Evolutionary conservation across 2,888 invertebrate genomes (phyloP).

Genomic region (Corythucha ciliata): DNA sequence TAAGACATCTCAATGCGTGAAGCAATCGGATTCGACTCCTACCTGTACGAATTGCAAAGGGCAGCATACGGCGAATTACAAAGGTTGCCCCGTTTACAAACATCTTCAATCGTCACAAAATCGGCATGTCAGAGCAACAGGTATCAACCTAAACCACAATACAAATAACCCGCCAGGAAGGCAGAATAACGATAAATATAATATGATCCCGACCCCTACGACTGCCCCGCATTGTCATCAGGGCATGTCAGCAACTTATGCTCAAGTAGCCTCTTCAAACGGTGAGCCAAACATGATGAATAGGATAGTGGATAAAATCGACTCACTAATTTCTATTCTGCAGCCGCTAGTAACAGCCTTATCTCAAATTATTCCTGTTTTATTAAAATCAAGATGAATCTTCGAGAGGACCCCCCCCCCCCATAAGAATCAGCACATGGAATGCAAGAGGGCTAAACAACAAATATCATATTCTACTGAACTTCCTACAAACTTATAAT

Average conservation of each 20-base stretch:
- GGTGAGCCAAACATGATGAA: too few species aligned
- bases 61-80: slow-evolving; percentile 3
- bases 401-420: too few species aligned
- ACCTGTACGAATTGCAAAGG: slow-evolving; percentile 7
- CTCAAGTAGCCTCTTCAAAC: too few species aligned
- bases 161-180: too few species aligned
- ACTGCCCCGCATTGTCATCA: too few species aligned
- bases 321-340: neutral
- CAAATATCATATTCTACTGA: neutral
- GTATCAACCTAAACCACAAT: too few species aligned
- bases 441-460: neutral
- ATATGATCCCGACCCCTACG: too few species aligned
- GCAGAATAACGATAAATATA: too few species aligned
- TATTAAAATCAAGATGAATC: neutral
- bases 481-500: neutral
- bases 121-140: too few species aligned
- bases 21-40: neutral
- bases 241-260: too few species aligned
- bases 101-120: slow-evolving; percentile 1
- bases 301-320: slow-evolving; percentile 10
- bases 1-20: neutral
- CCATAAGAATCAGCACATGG: slow-evolving; percentile 9
- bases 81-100: slow-evolving; percentile 7
- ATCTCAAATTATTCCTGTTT: neutral
- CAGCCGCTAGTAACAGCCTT: neutral